A percentile compares a stretch with the other conserved stretches of the same genome.
These are phyloP conservation scores for Eupelmus urozonus DNA, from an alignment of 2,888 invertebrate species.

Conservation along the genomic window DNA sequence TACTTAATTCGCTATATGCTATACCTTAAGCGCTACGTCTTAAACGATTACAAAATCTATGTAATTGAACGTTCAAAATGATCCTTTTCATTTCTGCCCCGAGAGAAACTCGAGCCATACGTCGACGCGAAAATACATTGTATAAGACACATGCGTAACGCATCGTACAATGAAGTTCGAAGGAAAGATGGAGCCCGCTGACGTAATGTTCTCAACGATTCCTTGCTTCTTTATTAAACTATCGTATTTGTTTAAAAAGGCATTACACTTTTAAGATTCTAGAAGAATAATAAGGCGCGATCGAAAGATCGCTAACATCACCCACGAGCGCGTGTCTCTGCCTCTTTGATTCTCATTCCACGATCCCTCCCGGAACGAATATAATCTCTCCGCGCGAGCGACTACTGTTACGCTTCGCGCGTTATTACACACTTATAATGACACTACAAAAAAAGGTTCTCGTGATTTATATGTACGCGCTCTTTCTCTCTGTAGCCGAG, in stretches of 20 bases:
- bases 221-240: background rate
- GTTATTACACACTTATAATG: constrained; percentile 52
- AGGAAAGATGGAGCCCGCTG: constrained; percentile 8
- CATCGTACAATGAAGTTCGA: too few species aligned
- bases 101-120: constrained; percentile 31
- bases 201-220: background rate
- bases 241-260: constrained; percentile 7
- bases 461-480: constrained; percentile 41
- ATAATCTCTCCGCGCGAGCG: constrained; percentile 1
- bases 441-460: constrained; percentile 47
- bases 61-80: too few species aligned
- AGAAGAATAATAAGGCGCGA: background rate
- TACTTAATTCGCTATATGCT: constrained; percentile 31
- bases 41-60: constrained; percentile 12
- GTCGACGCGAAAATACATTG: constrained; percentile 2
- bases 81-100: background rate
- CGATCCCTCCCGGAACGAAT: constrained; percentile 47
- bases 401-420: constrained; percentile 19
- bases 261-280: constrained; percentile 18
- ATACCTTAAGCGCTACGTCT: constrained; percentile 40
- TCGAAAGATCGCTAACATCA: too few species aligned
- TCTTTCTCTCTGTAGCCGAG: background rate
- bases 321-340: too few species aligned
- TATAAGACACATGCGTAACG: constrained; percentile 14
- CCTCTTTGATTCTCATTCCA: background rate